Evolutionary conservation across 2,888 invertebrate genomes (phyloP), one percentile per base, ranked within the genome.

Genomic region (Cremastinae sp.): DNA sequence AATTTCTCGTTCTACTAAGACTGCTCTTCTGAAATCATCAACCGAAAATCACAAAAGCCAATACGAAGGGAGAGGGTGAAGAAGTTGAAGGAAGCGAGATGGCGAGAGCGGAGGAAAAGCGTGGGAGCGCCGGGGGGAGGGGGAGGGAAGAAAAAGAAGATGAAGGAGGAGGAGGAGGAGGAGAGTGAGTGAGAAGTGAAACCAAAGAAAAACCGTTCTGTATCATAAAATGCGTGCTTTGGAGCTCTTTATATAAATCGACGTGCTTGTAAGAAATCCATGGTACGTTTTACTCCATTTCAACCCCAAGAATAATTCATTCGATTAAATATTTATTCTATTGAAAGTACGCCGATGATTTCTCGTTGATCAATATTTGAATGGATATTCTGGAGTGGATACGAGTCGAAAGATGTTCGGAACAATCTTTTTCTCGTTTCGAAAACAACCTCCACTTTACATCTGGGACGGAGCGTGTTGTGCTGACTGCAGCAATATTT

Each of bases 231-330:
- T 78, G 83, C 84, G 85, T 86, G 85, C 86, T 87, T 86, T 85
- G 84, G 84, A 85, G 83, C 86, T 85, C 83, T 86, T 84, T 85
- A 85, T 85, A 85, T 85, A 85, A 82, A 86, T 86, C 83, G 82
- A 86, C 84, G 86, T 85, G 84, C 83, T 86, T 84, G 82, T 83
- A 83, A 84, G 74, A 78, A 79, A 78, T 47, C 62, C 18, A 9
- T 41, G 53, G n/a, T 9, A 43, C 56, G 34, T 51, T 38, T 65
- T 61, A 58, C 59, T 16, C 70, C 34, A 65, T 53, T 73, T 53
- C 7, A 20, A 36, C 53, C 58, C 28, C 28, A 34, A 28, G 28
- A 8, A 49, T 28, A 22, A 16, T 10, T 22, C 22, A 4, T 22
- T 20, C 22, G 59, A 22, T 45, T 22, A 22, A 12, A 20, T 43